Evolutionary conservation across 2,888 invertebrate genomes (phyloP).

Genomic region (Branchellion lobata): DNA sequence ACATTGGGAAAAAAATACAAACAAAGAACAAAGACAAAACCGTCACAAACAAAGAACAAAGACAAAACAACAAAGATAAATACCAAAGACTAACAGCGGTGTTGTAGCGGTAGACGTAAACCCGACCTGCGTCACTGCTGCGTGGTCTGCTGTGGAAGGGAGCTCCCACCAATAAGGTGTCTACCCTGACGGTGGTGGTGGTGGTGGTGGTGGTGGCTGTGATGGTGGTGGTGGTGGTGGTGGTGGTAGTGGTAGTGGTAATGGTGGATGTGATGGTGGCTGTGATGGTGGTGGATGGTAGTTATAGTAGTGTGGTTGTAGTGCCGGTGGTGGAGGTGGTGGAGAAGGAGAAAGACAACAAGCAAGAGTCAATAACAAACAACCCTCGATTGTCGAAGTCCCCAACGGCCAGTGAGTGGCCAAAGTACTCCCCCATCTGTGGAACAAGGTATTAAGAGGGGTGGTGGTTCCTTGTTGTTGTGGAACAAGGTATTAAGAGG

Average conservation of each 20-base stretch:
- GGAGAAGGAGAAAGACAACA: too few species aligned
- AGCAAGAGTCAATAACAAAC: neutral
- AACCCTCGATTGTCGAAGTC: neutral
- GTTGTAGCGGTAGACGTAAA: neutral
- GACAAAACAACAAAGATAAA: too few species aligned
- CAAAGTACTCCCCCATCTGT: slow-evolving; percentile 6
- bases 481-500: too few species aligned
- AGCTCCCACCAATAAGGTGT: neutral
- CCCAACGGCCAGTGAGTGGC: neutral
- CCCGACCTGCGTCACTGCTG: neutral
- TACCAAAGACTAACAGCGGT: neutral
- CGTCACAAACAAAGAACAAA: too few species aligned
- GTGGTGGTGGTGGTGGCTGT: neutral
- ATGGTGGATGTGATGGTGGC: too few species aligned
- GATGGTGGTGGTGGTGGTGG: neutral
- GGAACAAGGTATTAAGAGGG: too few species aligned
- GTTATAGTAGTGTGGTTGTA: too few species aligned
- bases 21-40: too few species aligned
- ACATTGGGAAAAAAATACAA: too few species aligned
- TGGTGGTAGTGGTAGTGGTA: neutral
- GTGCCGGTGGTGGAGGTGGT: too few species aligned
- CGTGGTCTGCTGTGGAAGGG: neutral
- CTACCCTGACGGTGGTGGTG: neutral
- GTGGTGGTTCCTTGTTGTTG: too few species aligned
- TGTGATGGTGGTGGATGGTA: neutral